Base-by-base conservation (phyloP, 2,113 vertebrate genomes). In the Saimiri boliviensis region DNA sequence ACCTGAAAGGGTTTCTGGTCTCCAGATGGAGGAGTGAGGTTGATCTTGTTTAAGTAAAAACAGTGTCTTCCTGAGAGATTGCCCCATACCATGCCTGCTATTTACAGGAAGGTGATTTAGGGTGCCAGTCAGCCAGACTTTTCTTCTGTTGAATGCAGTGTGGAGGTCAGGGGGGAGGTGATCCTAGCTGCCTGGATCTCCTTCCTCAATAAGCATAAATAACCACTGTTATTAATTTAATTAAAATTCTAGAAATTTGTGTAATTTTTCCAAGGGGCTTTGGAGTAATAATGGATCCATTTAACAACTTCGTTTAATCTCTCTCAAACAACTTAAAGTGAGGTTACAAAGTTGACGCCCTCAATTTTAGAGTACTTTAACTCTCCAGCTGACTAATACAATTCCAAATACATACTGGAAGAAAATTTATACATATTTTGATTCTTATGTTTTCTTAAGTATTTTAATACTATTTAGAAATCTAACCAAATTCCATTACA, bases 191-290 rank as follows among this genome's bases (percentile, higher is more conserved):
- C 14, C 49, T 23, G 19, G 56, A 8, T 58, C 21, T 58, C 21
- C 21, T 58, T 58, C 19, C 21, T 20, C 19, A 23, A 58, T 23
- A 58, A 58, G 21, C 7, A 52, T 86, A 68, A 82, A 74, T 63
- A 81, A 86, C 20, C 42, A 42, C 2, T 66, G 32, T 63, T 84
- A 77, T 58, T 49, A 27, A 77, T 83, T 80, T 40, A 37, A 89
- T 45, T 79, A 86, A 86, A 82, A 49, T 80, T 97, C 40, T 92
- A 71, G 25, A 92, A 93, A 92, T 70, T 58, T 86, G 35, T 82
- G 58, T 13, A 47, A 8, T 32, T 13, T 92, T 74, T 88, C 49
- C 60, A 49, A 91, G 66, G 8, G 5, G 4, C 8, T 91, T 81
- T 89, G 47, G 16, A 63, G 10, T 30, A 42, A 60, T 40, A 27